Evolutionary conservation across 2,888 invertebrate species (phyloP).

Genomic region (Acronicta alni): DNA sequence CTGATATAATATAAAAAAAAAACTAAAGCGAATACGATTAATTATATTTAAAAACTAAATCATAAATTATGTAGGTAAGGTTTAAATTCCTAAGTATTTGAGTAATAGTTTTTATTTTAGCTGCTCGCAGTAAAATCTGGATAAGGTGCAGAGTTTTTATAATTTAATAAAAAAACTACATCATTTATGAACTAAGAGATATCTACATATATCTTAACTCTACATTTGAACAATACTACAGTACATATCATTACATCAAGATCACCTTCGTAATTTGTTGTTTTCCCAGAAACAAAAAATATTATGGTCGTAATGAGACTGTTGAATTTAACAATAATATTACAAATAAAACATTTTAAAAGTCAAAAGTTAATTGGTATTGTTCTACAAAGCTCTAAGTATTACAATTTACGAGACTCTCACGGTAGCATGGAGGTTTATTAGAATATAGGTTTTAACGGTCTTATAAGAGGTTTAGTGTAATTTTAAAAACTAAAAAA

Average conservation of each 20-base stretch:
- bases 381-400: conserved; percentile 51
- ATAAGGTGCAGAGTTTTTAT: not conserved
- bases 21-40: not conserved
- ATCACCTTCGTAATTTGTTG: conserved; percentile 80
- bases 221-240: conserved; percentile 67
- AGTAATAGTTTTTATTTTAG: no score
- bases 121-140: no score
- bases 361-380: conserved; percentile 68
- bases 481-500: conserved; percentile 21
- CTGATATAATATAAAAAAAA: not conserved
- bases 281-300: conserved; percentile 76
- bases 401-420: conserved; percentile 47
- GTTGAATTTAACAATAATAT: conserved; percentile 51
- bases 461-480: conserved; percentile 7
- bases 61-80: no score
- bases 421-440: conserved; percentile 37
- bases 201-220: conserved; percentile 68
- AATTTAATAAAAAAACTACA: not conserved
- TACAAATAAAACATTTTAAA: conserved; percentile 49
- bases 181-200: conserved; percentile 33
- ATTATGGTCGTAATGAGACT: conserved; percentile 68
- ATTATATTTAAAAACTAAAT: no score
- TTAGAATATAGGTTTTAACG: not conserved
- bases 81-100: no score
- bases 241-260: conserved; percentile 68